These are phyloP conservation scores for Malurus splendens DNA, from an alignment of 2,797 vertebrate genomes.

Conservation along the genomic window DNA sequence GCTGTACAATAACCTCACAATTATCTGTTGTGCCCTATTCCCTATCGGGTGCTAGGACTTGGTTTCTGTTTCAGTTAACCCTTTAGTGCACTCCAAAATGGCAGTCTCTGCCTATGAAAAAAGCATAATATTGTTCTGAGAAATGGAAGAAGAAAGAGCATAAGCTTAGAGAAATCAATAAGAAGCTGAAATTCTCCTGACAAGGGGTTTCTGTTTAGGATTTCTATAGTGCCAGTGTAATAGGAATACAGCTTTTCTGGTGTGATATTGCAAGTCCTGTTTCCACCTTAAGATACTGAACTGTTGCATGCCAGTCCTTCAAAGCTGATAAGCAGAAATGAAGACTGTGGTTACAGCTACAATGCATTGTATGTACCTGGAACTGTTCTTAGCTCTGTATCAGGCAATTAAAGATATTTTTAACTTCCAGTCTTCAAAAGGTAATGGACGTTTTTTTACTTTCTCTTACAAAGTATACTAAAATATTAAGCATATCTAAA, in stretches of 20 bases:
- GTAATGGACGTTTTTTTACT: background rate
- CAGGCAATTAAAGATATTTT: background rate
- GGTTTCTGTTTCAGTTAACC: constrained; percentile 39
- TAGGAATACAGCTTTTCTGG: background rate
- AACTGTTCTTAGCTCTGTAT: background rate
- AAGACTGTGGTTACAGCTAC: background rate
- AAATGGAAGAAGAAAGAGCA: background rate
- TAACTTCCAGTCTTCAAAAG: background rate
- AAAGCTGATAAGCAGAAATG: background rate
- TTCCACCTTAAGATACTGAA: constrained; percentile 2
- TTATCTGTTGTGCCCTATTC: background rate
- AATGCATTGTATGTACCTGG: background rate
- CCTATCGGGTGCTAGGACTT: background rate
- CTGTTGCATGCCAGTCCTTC: background rate
- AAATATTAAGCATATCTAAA: constrained; percentile 5
- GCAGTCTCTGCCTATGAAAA: background rate
- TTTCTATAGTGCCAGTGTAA: background rate
- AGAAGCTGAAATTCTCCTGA: background rate
- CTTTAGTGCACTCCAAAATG: background rate
- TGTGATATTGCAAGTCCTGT: background rate
- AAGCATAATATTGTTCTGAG: background rate
- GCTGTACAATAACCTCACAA: background rate
- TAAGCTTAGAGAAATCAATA: background rate
- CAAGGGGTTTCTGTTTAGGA: background rate
- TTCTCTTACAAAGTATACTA: background rate